phyloP scores from a whole-genome alignment of 1,140 invertebrate species.

The Lasaia peninsularis region DNA sequence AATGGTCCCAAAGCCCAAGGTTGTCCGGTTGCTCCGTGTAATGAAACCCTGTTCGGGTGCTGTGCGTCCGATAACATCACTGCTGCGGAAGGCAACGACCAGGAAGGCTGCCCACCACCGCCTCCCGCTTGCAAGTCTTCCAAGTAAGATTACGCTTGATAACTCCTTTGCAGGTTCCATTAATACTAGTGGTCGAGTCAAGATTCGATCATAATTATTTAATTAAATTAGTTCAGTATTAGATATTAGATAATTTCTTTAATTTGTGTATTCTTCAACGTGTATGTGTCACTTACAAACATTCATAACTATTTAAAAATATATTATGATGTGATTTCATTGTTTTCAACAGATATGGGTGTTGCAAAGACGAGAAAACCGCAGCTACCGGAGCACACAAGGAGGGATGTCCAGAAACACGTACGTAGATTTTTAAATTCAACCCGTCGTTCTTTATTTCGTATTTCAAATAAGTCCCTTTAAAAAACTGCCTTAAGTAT shows the following conservation, averaged over 20 bases:
- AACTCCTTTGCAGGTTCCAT: background rate
- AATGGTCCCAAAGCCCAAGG: constrained; percentile 84
- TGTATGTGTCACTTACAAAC: too few relatives aligned
- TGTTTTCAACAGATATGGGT: constrained; percentile 79
- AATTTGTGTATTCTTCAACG: too few relatives aligned
- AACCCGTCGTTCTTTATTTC: too few relatives aligned
- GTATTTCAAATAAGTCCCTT: too few relatives aligned
- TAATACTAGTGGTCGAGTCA: background rate
- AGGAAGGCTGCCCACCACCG: constrained; percentile 88
- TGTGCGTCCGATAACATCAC: constrained; percentile 88
- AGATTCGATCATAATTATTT: background rate
- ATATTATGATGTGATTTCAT: constrained; percentile 2
- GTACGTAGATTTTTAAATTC: constrained; percentile 29
- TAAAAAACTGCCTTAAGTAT: too few relatives aligned
- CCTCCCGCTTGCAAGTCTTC: constrained; percentile 80
- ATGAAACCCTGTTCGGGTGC: constrained; percentile 89
- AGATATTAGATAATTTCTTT: too few relatives aligned
- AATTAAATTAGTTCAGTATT: too few relatives aligned
- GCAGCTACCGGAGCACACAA: constrained; percentile 82
- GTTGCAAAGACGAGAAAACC: constrained; percentile 87
- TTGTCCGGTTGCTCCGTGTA: constrained; percentile 87
- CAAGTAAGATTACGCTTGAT: constrained; percentile 67
- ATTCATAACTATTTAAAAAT: too few relatives aligned
- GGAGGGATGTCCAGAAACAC: constrained; percentile 80
- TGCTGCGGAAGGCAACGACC: constrained; percentile 87